phyloP scores from a whole-genome alignment of 2,797 vertebrate species.

The Rhinichthys osculus region DNA sequence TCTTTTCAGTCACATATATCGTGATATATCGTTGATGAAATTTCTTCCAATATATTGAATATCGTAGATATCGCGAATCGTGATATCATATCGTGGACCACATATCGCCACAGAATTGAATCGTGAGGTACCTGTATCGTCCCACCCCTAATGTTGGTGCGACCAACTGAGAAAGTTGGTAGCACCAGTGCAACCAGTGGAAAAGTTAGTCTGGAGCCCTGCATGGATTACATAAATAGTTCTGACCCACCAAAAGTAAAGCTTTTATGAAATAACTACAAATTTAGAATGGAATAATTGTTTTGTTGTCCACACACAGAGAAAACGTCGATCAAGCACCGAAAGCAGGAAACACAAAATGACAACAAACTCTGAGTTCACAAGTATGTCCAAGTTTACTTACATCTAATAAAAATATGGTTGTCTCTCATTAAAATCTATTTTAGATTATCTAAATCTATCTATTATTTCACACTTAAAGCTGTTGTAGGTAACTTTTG shows the following conservation, averaged over 20 bases:
- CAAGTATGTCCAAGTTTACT: background rate
- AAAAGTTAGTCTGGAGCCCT: too few species aligned
- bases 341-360: background rate
- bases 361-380: background rate
- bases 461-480: background rate
- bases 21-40: too few species aligned
- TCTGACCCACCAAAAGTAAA: background rate
- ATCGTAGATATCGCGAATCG: too few species aligned
- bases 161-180: too few species aligned
- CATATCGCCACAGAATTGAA: too few species aligned
- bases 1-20: too few species aligned
- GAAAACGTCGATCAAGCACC: background rate
- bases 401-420: background rate
- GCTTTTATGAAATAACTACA: background rate
- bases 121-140: too few species aligned
- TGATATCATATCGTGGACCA: too few species aligned
- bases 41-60: too few species aligned
- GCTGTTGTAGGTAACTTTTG: too few species aligned
- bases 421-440: background rate
- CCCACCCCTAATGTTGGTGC: too few species aligned
- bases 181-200: too few species aligned
- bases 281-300: background rate
- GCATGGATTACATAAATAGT: fast-evolving
- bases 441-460: background rate
- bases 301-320: background rate